Evolutionary conservation across 53 echinoderm and acorn worm genomes (phyloP).

Genomic region (Patiria pectinifera): DNA sequence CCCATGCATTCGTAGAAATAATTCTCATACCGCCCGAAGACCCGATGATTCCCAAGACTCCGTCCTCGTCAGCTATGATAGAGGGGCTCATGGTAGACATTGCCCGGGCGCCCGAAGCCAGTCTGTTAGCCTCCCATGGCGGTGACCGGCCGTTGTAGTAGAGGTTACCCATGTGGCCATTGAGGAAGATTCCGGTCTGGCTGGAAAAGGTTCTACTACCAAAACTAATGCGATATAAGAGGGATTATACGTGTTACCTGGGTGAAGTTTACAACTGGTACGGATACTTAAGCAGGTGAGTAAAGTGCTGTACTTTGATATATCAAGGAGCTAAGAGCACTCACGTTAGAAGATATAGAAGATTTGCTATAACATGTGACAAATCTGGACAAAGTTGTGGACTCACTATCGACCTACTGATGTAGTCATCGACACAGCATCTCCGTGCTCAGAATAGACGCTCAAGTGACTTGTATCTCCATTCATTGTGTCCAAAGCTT

Average conservation of each 20-base stretch:
- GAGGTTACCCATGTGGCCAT: constrained; percentile 73
- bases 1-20: constrained; percentile 77
- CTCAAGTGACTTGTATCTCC: constrained; percentile 79
- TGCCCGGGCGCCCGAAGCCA: constrained; percentile 56
- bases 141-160: constrained; percentile 61
- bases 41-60: constrained; percentile 73
- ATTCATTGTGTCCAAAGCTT: constrained; percentile 10
- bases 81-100: constrained; percentile 73
- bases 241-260: not conserved
- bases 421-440: constrained; percentile 78
- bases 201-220: constrained; percentile 71
- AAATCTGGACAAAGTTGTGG: not conserved
- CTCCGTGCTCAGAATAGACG: constrained; percentile 74
- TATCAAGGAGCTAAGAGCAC: too few species aligned
- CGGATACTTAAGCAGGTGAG: not conserved
- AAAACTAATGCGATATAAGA: constrained; percentile 48
- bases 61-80: constrained; percentile 49
- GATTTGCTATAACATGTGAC: not conserved
- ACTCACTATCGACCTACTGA: constrained; percentile 72
- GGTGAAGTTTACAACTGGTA: not conserved
- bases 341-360: not conserved
- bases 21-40: constrained; percentile 77
- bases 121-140: constrained; percentile 67
- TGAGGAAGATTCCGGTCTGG: constrained; percentile 75
- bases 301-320: too few species aligned